A percentile compares a stretch with the other conserved stretches of the same genome.
phyloP scores from a whole-genome alignment of 2,888 invertebrate genomes.

The Temnothorax unifasciatus region DNA sequence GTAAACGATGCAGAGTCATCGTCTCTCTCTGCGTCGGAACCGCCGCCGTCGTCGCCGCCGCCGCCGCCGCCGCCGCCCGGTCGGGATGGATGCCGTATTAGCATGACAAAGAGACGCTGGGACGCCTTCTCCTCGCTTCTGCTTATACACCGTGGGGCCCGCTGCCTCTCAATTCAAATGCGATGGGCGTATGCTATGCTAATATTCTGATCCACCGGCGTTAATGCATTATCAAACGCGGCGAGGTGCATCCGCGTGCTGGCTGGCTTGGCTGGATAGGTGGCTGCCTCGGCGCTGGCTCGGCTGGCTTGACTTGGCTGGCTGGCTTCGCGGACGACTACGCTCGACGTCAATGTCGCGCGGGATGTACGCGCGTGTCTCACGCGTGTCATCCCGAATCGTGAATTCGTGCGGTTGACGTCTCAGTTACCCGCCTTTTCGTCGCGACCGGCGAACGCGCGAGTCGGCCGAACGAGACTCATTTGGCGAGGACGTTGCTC shows the following conservation, averaged over 20 bases:
- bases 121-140: conserved; percentile 85
- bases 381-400: conserved; percentile 51
- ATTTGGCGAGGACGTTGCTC: conserved; percentile 14
- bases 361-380: conserved; percentile 35
- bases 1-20: conserved; percentile 82
- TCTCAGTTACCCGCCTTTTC: conserved; percentile 66
- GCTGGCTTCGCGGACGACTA: conserved; percentile 32
- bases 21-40: conserved; percentile 64
- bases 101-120: conserved; percentile 86
- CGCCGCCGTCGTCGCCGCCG: conserved; percentile 12
- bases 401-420: conserved; percentile 66
- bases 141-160: conserved; percentile 81
- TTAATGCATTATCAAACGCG: conserved; percentile 86
- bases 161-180: conserved; percentile 85
- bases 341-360: conserved; percentile 44
- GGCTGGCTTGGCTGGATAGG: conserved; percentile 44
- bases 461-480: not conserved
- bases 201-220: conserved; percentile 85
- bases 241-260: conserved; percentile 77
- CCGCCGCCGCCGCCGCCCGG: conserved; percentile 46
- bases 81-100: conserved; percentile 84
- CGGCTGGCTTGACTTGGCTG: conserved; percentile 24
- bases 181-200: conserved; percentile 86
- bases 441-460: not conserved
- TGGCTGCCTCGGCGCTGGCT: conserved; percentile 23